phyloP scores from a whole-genome alignment of 35 echinoderm and acorn worm species.

The Heliocidaris erythrogramma region DNA sequence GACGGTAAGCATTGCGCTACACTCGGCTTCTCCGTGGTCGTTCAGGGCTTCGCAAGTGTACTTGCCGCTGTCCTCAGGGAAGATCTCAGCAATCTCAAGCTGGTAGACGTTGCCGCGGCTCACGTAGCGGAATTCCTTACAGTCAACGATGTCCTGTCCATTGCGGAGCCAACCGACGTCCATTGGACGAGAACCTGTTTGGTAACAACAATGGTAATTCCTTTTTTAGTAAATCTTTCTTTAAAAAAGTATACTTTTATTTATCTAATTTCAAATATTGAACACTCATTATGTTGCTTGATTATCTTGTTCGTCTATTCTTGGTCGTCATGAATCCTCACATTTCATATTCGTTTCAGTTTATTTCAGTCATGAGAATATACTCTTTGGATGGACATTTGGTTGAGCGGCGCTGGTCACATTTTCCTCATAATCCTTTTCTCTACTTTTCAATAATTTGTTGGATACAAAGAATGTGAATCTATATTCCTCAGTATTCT shows the following conservation, averaged over 20 bases:
- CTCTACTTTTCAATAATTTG: background rate
- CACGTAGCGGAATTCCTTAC: constrained; percentile 91
- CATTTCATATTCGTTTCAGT: too few species aligned
- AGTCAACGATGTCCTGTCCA: constrained; percentile 87
- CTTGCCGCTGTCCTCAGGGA: constrained; percentile 90
- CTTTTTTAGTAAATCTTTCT: background rate
- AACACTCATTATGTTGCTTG: too few species aligned
- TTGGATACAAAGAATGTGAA: background rate
- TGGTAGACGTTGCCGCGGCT: constrained; percentile 83
- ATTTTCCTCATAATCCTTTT: background rate
- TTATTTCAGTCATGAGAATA: background rate
- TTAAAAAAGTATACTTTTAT: background rate
- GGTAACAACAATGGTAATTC: background rate
- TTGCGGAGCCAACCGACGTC: constrained; percentile 96
- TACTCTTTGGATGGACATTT: too few species aligned
- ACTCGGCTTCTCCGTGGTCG: constrained; percentile 86
- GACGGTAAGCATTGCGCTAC: constrained; percentile 66
- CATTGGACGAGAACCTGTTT: constrained; percentile 92
- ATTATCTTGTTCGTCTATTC: too few species aligned
- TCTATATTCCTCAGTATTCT: background rate
- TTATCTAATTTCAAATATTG: too few species aligned
- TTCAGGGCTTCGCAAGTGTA: constrained; percentile 98
- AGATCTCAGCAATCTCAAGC: constrained; percentile 90
- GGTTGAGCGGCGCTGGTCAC: background rate
- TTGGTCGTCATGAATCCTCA: too few species aligned